Percentiles rank a stretch among this genome's conserved stretches.
phyloP scores from a whole-genome alignment of 2,797 vertebrate genomes.

The Sebastes iracundus region DNA sequence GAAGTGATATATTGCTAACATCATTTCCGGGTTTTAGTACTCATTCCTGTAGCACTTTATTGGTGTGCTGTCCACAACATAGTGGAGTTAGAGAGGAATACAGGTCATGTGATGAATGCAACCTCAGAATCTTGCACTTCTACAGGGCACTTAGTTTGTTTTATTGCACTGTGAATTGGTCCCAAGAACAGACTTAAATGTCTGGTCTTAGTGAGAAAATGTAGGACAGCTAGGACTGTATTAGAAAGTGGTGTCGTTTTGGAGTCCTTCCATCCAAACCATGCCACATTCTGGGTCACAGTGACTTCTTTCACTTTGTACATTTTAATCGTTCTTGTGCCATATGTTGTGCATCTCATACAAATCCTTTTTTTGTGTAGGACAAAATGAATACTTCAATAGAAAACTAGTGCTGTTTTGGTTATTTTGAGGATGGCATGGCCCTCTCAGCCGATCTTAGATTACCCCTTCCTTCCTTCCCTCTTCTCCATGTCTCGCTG shows the following conservation, averaged over 20 bases:
- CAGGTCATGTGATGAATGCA: neutral
- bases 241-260: slow-evolving; percentile 3
- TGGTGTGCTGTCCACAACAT: neutral
- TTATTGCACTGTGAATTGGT: neutral
- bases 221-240: slow-evolving; percentile 37
- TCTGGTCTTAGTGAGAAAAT: slow-evolving; percentile 36
- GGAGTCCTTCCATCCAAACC: slow-evolving; percentile 32
- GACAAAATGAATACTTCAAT: neutral
- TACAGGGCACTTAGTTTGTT: neutral
- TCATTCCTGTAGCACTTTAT: neutral
- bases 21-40: no score
- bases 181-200: neutral
- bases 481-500: neutral
- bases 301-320: slow-evolving; percentile 13
- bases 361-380: neutral
- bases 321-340: neutral
- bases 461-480: neutral
- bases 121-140: neutral
- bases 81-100: neutral
- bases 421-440: neutral
- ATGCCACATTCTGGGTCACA: slow-evolving; percentile 41
- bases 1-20: no score
- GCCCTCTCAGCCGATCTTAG: neutral
- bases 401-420: neutral
- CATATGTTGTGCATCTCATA: neutral